A percentile compares a stretch with the other conserved stretches of the same genome.
These are phyloP conservation scores for Empidonax traillii DNA, from an alignment of 2,113 vertebrate genomes.

Conservation along the genomic window DNA sequence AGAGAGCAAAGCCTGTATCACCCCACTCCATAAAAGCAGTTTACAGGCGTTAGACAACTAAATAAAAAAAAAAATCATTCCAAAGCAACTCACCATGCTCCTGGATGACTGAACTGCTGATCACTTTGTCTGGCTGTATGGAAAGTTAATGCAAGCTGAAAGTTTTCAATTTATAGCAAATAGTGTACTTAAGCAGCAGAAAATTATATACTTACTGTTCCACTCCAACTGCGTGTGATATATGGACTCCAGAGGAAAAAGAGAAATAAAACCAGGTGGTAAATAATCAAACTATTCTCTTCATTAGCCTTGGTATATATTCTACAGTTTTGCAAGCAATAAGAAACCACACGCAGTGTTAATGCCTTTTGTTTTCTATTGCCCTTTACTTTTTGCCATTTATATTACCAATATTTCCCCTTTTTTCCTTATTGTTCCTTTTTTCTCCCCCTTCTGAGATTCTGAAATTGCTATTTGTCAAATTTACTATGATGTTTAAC, in stretches of 20 bases:
- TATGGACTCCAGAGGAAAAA: neutral
- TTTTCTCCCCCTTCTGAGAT: neutral
- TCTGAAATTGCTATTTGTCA: neutral
- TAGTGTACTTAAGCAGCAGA: conserved; percentile 7
- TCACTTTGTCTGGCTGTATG: neutral
- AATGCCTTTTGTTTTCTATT: neutral
- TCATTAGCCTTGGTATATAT: conserved; percentile 3
- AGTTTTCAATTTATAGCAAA: conserved; percentile 36
- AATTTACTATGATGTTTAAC: neutral
- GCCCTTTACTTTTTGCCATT: neutral
- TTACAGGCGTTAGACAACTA: neutral
- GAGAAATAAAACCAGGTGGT: neutral
- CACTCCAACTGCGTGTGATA: neutral
- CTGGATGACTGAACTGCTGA: neutral
- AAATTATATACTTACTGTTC: conserved; percentile 24
- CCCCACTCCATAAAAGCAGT: neutral
- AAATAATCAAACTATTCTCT: conserved; percentile 18
- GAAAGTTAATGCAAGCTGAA: conserved; percentile 32
- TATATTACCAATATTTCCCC: neutral
- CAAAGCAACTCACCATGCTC: neutral
- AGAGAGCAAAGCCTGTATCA: neutral
- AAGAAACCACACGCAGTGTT: neutral
- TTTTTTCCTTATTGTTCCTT: neutral
- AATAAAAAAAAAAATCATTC: neutral
- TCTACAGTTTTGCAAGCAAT: neutral